Conservation (phyloP, 53 echinoderm and acorn worm genomes). For the Stichopus horrens region DNA sequence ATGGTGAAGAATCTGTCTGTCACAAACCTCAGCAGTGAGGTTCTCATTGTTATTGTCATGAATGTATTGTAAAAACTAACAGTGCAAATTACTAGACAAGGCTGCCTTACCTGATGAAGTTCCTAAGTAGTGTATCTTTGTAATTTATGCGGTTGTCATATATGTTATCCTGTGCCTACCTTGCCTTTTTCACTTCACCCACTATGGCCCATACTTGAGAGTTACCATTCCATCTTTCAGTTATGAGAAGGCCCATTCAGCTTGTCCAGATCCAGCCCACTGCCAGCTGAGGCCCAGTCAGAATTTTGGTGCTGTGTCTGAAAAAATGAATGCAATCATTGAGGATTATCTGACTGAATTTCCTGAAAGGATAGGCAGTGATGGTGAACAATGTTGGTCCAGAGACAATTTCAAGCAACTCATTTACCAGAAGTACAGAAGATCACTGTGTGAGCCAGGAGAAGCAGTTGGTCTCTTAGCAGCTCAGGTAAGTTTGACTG, state of each 20-base stretch:
- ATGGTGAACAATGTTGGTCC: conserved; percentile 5
- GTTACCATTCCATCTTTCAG: conserved; percentile 23
- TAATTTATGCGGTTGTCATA: too few species aligned
- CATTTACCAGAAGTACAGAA: conserved; percentile 81
- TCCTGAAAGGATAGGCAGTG: neutral
- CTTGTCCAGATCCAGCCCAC: conserved; percentile 87
- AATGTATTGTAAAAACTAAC: too few species aligned
- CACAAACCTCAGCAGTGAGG: too few species aligned
- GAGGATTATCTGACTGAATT: conserved; percentile 65
- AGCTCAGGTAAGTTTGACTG: conserved; percentile 71
- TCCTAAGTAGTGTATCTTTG: too few species aligned
- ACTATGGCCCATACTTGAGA: too few species aligned
- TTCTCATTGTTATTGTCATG: too few species aligned
- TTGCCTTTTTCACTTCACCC: too few species aligned
- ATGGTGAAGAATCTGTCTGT: too few species aligned
- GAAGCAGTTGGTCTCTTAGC: conserved; percentile 94
- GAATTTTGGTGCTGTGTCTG: conserved; percentile 85
- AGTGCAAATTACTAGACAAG: too few species aligned
- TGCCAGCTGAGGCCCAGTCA: conserved; percentile 76
- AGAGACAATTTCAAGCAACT: conserved; percentile 59
- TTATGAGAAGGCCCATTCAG: conserved; percentile 62
- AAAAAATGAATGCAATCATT: conserved; percentile 69
- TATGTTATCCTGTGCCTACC: too few species aligned
- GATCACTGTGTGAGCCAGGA: conserved; percentile 87
- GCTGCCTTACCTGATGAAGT: too few species aligned